These are phyloP conservation scores for Oreonectes daqikongensis DNA, from an alignment of 2,797 vertebrate species.

Conservation along the genomic window DNA sequence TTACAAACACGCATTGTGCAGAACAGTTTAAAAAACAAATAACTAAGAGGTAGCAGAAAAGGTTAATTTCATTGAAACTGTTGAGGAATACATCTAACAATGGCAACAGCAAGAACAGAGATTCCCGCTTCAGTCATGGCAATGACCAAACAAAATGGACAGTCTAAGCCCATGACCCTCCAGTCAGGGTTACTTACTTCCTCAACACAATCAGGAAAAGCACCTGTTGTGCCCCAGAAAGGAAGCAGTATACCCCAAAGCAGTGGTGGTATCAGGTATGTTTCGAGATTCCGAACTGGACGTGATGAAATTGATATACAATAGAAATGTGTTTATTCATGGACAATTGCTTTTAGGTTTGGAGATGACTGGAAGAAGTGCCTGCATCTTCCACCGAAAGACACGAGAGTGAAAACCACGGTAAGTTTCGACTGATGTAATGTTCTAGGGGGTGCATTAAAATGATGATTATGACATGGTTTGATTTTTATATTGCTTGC, in stretches of 20 bases:
- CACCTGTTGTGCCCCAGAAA: slow-evolving; percentile 57
- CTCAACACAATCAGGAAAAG: slow-evolving; percentile 59
- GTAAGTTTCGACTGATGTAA: slow-evolving; percentile 56
- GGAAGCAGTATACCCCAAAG: slow-evolving; percentile 69
- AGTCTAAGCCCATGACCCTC: slow-evolving; percentile 59
- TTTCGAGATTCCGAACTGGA: too few relatives aligned
- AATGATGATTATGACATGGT: too few relatives aligned
- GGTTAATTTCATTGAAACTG: not conserved
- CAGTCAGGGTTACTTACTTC: slow-evolving; percentile 55
- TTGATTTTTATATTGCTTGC: too few relatives aligned
- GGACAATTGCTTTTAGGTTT: slow-evolving; percentile 61
- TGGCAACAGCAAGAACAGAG: slow-evolving; percentile 76
- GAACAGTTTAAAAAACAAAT: not conserved
- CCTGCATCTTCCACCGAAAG: slow-evolving; percentile 76
- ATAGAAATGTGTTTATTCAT: not conserved
- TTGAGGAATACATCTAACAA: slow-evolving; percentile 50
- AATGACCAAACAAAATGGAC: slow-evolving; percentile 75
- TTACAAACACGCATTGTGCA: slow-evolving; percentile 60
- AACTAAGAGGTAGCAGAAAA: slow-evolving; percentile 34
- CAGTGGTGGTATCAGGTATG: slow-evolving; percentile 76
- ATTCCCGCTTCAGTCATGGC: slow-evolving; percentile 70
- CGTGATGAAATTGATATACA: not conserved
- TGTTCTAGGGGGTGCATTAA: too few relatives aligned
- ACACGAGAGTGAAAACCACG: slow-evolving; percentile 73
- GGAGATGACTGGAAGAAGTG: slow-evolving; percentile 80